Evolutionary conservation across 2,888 invertebrate genomes (phyloP).

Genomic region (Agrochola lychnidis): DNA sequence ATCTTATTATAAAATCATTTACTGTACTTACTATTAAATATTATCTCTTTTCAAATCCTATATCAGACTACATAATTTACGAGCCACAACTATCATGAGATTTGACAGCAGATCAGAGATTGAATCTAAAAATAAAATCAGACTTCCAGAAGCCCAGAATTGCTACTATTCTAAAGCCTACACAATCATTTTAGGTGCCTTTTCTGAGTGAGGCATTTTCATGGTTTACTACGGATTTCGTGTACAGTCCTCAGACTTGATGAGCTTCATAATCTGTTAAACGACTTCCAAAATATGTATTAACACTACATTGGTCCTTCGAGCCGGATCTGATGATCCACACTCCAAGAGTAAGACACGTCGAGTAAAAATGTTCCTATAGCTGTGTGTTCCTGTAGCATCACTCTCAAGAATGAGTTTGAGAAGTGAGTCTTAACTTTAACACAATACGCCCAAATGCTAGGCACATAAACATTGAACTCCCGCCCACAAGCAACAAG

Average conservation of each 20-base stretch:
- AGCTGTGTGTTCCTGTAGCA: background rate
- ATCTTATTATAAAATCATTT: background rate
- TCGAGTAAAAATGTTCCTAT: background rate
- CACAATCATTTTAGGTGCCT: background rate
- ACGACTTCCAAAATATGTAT: background rate
- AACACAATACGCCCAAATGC: conserved; percentile 28
- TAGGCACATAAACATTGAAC: conserved; percentile 30
- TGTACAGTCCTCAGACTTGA: background rate
- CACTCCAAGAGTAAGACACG: background rate
- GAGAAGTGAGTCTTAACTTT: conserved; percentile 14
- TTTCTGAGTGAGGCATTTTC: background rate
- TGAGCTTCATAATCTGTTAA: background rate
- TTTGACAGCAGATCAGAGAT: background rate
- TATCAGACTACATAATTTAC: background rate
- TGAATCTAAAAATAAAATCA: conserved; percentile 8
- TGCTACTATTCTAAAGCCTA: background rate
- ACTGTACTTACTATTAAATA: background rate
- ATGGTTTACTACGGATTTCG: background rate
- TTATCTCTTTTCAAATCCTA: background rate
- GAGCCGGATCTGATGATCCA: background rate
- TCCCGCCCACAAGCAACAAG: conserved; percentile 54
- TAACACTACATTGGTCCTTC: background rate
- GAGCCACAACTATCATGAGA: background rate
- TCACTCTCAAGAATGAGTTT: background rate
- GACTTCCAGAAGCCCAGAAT: background rate